Base-by-base conservation (phyloP, 2,797 vertebrate species). In the Streptopelia turtur region DNA sequence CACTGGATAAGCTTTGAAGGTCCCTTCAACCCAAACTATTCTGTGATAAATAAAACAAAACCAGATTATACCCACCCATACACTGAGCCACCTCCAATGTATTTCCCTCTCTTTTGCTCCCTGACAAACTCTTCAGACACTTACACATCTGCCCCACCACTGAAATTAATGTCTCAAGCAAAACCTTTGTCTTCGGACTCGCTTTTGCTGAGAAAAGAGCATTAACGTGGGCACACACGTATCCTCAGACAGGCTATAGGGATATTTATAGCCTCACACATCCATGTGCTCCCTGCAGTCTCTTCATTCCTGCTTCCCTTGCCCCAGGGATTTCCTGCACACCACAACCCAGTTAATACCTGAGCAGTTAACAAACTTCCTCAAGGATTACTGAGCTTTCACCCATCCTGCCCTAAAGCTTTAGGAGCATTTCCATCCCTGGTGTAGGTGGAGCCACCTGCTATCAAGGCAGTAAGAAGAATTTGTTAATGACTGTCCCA, bases 361-460 rank as follows among this genome's bases (percentile, higher is more conserved):
- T 89, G 74, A 87, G 33, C 66, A 9, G 3, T 76, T 65, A 28
- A 69, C 70, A 47, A 28, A 50, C 41, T 93, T 94, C 75, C 83
- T 69, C 28, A 65, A 55, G 84, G 78, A 91, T 89, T 79, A 66
- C 27, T 52, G 91, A 84, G 89, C 75, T 93, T 60, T 84, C 52
- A 66, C 20, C 24, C n/a, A 10, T 80, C 35, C 83, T 94, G 56
- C 82, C 82, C 64, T 70, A 70, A 77, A 91, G 82, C 78, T 83
- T 80, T 27, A 27, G 75, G 52, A 92, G 56, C 25, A 39, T 77
- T 92, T 92, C 83, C 75, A 83, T 89, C 50, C 66, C 79, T 93
- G 94, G 84, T 81, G 81, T 57, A 92, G 87, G 91, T 89, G 91
- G 89, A 88, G 87, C 93, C 92, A 91, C 92, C 89, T 95, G 81